phyloP scores from a whole-genome alignment of 2,113 vertebrate genomes.

The Austrofundulus limnaeus region DNA sequence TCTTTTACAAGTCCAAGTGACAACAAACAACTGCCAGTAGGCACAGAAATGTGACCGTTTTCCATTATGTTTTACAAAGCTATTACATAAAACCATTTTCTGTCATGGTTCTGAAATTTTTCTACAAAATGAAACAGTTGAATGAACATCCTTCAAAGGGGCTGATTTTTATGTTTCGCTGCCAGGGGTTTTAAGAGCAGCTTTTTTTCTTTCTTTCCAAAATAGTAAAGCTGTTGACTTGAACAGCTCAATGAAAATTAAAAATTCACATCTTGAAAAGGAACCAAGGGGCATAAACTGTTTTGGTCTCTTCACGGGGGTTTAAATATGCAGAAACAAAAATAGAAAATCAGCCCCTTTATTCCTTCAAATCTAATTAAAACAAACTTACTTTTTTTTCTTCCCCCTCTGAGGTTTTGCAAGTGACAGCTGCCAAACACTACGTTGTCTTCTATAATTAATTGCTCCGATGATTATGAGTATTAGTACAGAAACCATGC shows the following conservation, averaged over 20 bases:
- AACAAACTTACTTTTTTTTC: neutral
- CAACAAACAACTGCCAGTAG: too few species aligned
- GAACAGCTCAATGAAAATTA: neutral
- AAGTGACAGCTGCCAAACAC: constrained; percentile 18
- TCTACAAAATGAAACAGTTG: neutral
- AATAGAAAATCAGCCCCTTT: neutral
- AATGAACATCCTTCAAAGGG: neutral
- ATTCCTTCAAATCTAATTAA: constrained; percentile 5
- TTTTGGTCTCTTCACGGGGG: neutral
- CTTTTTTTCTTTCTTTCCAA: too few species aligned
- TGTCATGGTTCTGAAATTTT: neutral
- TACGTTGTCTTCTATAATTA: constrained; percentile 32
- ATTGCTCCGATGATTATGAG: constrained; percentile 32
- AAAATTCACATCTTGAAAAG: too few species aligned
- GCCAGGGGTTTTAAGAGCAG: neutral
- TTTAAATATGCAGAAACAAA: neutral
- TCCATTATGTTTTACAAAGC: too few species aligned
- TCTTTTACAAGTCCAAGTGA: too few species aligned
- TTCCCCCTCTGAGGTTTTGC: constrained; percentile 5
- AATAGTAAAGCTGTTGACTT: neutral
- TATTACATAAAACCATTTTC: neutral
- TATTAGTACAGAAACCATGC: constrained; percentile 23
- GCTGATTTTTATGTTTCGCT: neutral
- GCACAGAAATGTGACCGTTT: too few species aligned
- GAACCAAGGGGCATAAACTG: neutral